A percentile compares a stretch with the other conserved stretches of the same genome.
These are phyloP conservation scores for Anabas testudineus DNA, from an alignment of 2,797 vertebrate genomes.

Conservation along the genomic window DNA sequence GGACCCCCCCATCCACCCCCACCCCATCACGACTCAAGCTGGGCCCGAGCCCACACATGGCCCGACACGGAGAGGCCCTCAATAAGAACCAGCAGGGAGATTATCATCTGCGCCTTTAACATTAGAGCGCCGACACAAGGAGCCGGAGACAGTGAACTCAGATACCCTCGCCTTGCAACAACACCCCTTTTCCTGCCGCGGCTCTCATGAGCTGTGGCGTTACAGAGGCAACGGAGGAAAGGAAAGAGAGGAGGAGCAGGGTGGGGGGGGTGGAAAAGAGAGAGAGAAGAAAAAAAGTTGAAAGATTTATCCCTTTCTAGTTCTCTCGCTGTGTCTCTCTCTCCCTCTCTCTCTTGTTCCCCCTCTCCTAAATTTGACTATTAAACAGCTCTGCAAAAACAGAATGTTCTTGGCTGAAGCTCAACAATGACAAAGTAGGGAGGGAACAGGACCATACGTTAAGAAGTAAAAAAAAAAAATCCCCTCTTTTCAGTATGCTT, in stretches of 20 bases:
- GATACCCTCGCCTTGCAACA: constrained; percentile 76
- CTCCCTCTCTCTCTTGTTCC: constrained; percentile 65
- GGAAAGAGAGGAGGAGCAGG: constrained; percentile 11
- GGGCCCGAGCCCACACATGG: constrained; percentile 52
- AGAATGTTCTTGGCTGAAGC: constrained; percentile 85
- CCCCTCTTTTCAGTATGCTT: constrained; percentile 39
- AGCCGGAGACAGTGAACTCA: constrained; percentile 75
- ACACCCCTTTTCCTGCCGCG: constrained; percentile 69
- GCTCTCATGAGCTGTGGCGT: constrained; percentile 66
- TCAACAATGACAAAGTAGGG: constrained; percentile 85
- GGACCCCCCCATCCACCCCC: too few species aligned
- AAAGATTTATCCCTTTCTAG: constrained; percentile 80
- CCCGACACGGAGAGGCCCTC: constrained; percentile 14
- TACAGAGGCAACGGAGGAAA: constrained; percentile 51
- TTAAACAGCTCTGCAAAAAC: constrained; percentile 83
- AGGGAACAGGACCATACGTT: constrained; percentile 80
- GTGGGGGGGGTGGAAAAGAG: constrained; percentile 2
- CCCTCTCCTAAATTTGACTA: constrained; percentile 81
- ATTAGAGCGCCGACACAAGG: constrained; percentile 50
- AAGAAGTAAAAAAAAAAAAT: constrained; percentile 52
- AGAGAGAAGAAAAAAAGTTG: constrained; percentile 43
- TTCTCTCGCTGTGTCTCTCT: constrained; percentile 68
- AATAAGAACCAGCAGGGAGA: constrained; percentile 65
- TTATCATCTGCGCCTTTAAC: constrained; percentile 67
- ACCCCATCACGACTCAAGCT: constrained; percentile 39